Evolutionary conservation across 2,797 vertebrate genomes (phyloP), one percentile per base, ranked within the genome.

Genomic region (Tolypeutes matacus): DNA sequence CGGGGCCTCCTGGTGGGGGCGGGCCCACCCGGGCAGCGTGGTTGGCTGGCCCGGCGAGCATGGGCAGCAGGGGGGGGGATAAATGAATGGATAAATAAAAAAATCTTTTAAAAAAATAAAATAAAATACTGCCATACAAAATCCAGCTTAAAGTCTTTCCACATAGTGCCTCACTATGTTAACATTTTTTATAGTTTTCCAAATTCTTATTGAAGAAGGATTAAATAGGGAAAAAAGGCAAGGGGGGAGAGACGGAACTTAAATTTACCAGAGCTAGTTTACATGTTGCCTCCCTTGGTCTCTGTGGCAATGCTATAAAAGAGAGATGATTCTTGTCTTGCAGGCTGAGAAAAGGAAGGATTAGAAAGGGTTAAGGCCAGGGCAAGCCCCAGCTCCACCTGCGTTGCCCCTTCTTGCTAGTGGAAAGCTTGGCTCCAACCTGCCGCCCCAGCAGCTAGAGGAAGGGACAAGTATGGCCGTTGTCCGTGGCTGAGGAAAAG

Each of bases 51-150:
- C n/a, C n/a, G n/a, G n/a, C n/a, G n/a, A n/a, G n/a, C n/a, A n/a
- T n/a, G n/a, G n/a, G n/a, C n/a, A n/a, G n/a, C n/a, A n/a, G n/a
- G n/a, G n/a, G n/a, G n/a, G n/a, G n/a, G n/a, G n/a, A n/a, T n/a
- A n/a, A n/a, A n/a, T n/a, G n/a, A n/a, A n/a, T n/a, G n/a, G n/a
- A n/a, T n/a, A n/a, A n/a, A n/a, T n/a, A n/a, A n/a, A n/a, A n/a
- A n/a, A n/a, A n/a, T n/a, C n/a, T n/a, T n/a, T n/a, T n/a, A n/a
- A n/a, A n/a, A n/a, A n/a, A n/a, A n/a, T n/a, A n/a, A n/a, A n/a
- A n/a, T 78, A 82, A 91, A 69, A 58, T 51, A 64, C 46, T 51
- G n/a, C 27, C 27, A 69, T 56, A 34, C 49, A 80, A 95, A 92
- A 87, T 60, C 18, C 20, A 81, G 72, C 36, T 53, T 49, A 18